Conservation (phyloP, 2,113 vertebrate genomes). For the Thymallus thymallus region DNA sequence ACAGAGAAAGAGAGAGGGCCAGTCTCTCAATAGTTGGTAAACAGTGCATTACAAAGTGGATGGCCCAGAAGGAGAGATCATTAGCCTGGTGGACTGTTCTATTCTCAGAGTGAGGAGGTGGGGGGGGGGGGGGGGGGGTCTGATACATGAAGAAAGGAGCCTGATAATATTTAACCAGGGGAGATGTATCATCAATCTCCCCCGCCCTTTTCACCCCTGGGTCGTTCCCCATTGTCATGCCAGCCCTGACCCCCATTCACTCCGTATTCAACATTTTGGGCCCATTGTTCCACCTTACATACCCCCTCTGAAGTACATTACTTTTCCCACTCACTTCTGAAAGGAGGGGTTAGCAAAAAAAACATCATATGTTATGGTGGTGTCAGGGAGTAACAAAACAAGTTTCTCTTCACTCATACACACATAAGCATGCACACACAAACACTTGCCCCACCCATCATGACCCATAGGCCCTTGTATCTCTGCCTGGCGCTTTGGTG, state of each 20-base stretch:
- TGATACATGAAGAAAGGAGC: conserved; percentile 60
- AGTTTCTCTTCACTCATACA: conserved; percentile 36
- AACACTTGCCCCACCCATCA: background rate
- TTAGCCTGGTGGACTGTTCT: conserved; percentile 58
- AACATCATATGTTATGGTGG: conserved; percentile 62
- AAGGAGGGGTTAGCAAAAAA: conserved; percentile 42
- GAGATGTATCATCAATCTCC: conserved; percentile 67
- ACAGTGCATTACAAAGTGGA: conserved; percentile 60
- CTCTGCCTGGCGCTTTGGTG: conserved; percentile 53
- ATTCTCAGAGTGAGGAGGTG: conserved; percentile 51
- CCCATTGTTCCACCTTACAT: conserved; percentile 70
- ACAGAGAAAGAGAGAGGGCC: conserved; percentile 33
- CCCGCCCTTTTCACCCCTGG: conserved; percentile 50
- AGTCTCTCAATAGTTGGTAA: conserved; percentile 60
- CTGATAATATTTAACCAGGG: conserved; percentile 76
- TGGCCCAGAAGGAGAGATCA: conserved; percentile 64
- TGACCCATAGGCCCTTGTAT: conserved; percentile 48
- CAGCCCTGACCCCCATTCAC: conserved; percentile 60
- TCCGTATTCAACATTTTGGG: conserved; percentile 73
- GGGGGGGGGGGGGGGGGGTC: conserved; percentile 38
- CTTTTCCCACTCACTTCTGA: conserved; percentile 63
- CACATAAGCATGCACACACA: conserved; percentile 21
- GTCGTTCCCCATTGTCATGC: conserved; percentile 67
- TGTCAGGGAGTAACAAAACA: conserved; percentile 62
- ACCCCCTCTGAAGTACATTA: conserved; percentile 66